A percentile compares a stretch with the other conserved stretches of the same genome.
These are phyloP conservation scores for Dascyllus trimaculatus DNA, from an alignment of 2,113 vertebrate species.

Conservation along the genomic window DNA sequence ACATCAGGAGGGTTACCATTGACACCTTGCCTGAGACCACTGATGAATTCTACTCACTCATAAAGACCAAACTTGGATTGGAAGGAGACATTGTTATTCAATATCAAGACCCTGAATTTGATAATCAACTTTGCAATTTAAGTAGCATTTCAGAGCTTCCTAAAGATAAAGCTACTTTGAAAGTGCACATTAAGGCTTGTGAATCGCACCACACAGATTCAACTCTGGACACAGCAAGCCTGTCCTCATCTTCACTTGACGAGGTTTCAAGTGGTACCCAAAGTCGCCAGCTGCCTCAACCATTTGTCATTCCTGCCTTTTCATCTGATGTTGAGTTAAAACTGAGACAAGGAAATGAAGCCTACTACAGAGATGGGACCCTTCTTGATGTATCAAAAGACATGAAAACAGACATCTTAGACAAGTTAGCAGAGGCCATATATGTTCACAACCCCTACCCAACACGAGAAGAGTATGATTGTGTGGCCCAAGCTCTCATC, in stretches of 20 bases:
- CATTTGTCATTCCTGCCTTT: constrained; percentile 43
- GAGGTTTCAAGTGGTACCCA: not conserved
- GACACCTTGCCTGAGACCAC: constrained; percentile 21
- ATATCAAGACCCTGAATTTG: constrained; percentile 27
- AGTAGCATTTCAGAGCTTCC: constrained; percentile 39
- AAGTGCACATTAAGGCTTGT: not conserved
- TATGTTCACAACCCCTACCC: constrained; percentile 51
- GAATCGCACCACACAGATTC: constrained; percentile 22
- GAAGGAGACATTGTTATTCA: constrained; percentile 11
- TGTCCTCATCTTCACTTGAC: not conserved
- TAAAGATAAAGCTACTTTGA: constrained; percentile 40
- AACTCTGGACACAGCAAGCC: constrained; percentile 46
- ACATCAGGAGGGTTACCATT: constrained; percentile 12
- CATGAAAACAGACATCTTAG: constrained; percentile 51
- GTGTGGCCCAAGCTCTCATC: constrained; percentile 40
- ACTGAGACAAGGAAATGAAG: constrained; percentile 43
- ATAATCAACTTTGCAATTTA: constrained; percentile 42
- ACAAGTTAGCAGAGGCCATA: constrained; percentile 51
- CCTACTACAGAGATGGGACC: constrained; percentile 27
- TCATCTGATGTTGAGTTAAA: constrained; percentile 38
- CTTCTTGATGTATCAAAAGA: constrained; percentile 36
- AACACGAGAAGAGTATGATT: constrained; percentile 2
- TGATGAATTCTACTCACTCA: constrained; percentile 3
- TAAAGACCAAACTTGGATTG: constrained; percentile 31
- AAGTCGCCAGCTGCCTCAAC: constrained; percentile 25